phyloP scores from a whole-genome alignment of 2,888 invertebrate genomes.

The Drosophila trichaetosa region DNA sequence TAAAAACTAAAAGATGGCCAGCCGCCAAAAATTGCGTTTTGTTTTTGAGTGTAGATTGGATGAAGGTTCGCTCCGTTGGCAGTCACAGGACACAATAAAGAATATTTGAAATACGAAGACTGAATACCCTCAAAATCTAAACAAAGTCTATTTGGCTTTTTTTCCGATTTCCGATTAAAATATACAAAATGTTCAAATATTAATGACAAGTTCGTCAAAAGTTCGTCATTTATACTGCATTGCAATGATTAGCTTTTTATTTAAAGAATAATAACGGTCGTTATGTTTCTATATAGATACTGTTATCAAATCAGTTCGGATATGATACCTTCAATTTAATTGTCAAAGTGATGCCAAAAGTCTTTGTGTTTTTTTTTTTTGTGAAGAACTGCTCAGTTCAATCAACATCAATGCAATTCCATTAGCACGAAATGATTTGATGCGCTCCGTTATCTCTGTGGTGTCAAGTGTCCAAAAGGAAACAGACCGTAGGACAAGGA shows the following conservation, averaged over 20 bases:
- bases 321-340: not conserved
- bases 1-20: slow-evolving; percentile 40
- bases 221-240: not conserved
- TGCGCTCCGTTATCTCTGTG: slow-evolving; percentile 56
- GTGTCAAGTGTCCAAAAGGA: slow-evolving; percentile 45
- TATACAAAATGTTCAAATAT: not conserved
- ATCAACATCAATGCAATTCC: slow-evolving; percentile 80
- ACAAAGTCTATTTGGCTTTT: not conserved
- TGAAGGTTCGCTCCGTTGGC: slow-evolving; percentile 2
- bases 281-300: not conserved
- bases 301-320: not conserved
- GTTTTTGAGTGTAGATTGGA: slow-evolving; percentile 19
- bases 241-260: not conserved
- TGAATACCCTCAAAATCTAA: slow-evolving; percentile 6
- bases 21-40: slow-evolving; percentile 34
- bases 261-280: too few species aligned
- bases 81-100: slow-evolving; percentile 4
- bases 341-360: slow-evolving; percentile 4
- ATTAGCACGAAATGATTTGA: slow-evolving; percentile 81
- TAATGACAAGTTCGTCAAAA: too few species aligned
- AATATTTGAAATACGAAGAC: not conserved
- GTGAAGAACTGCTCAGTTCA: slow-evolving; percentile 55
- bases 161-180: not conserved
- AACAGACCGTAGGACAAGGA: slow-evolving; percentile 24
- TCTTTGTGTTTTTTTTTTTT: not conserved